phyloP scores from a whole-genome alignment of 2,797 vertebrate species.

The Pagetopsis macropterus region DNA sequence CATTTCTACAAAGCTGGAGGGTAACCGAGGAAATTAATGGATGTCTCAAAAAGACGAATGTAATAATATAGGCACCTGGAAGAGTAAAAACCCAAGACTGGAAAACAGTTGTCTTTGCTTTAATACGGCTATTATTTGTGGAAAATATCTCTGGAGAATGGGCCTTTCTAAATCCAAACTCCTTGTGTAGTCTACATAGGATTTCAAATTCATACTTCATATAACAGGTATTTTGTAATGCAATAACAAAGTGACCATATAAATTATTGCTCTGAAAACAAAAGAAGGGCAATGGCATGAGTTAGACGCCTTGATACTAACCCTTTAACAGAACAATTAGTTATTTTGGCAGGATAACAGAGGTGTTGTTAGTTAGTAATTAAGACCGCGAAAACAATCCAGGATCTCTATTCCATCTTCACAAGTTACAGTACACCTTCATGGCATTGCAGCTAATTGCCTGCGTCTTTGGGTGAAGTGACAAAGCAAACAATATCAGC shows the following conservation, averaged over 20 bases:
- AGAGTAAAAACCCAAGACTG: slow-evolving; percentile 14
- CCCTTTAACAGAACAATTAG: slow-evolving; percentile 27
- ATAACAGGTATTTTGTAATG: neutral
- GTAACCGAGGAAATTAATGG: slow-evolving; percentile 37
- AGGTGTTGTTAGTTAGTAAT: slow-evolving; percentile 54
- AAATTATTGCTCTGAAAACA: slow-evolving; percentile 19
- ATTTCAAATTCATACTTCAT: slow-evolving; percentile 24
- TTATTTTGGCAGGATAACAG: slow-evolving; percentile 54
- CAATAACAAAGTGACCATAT: slow-evolving; percentile 8
- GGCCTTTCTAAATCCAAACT: slow-evolving; percentile 4
- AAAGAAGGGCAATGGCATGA: slow-evolving; percentile 30
- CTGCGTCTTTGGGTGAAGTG: slow-evolving; percentile 24
- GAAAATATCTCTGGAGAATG: slow-evolving; percentile 20
- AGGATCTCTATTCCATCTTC: slow-evolving; percentile 13
- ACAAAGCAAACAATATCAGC: slow-evolving; percentile 36
- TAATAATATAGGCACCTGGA: slow-evolving; percentile 27
- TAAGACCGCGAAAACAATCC: slow-evolving; percentile 29
- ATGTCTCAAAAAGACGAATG: slow-evolving; percentile 38
- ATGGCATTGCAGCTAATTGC: slow-evolving; percentile 30
- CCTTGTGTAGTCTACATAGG: neutral
- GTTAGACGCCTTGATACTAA: slow-evolving; percentile 38
- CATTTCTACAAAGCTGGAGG: slow-evolving; percentile 33
- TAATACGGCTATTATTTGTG: neutral
- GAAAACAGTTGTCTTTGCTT: slow-evolving; percentile 2
- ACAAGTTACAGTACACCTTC: slow-evolving; percentile 15